Evolutionary conservation across 2,888 invertebrate species (phyloP).

Genomic region (Pharmacophagus antenor): DNA sequence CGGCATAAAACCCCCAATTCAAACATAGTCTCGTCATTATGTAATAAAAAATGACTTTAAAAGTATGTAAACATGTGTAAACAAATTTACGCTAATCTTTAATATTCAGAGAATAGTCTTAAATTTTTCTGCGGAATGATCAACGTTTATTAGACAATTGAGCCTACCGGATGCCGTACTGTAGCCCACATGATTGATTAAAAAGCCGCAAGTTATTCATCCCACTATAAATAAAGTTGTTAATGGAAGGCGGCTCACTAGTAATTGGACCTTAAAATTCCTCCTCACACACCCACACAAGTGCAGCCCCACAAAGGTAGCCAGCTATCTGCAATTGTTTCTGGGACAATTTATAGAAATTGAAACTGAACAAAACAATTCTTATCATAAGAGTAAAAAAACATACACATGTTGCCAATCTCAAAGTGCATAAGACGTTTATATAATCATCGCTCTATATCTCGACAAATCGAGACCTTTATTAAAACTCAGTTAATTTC

Average conservation of each 20-base stretch:
- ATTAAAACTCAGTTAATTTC: too few relatives aligned
- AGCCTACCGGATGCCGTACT: slow-evolving; percentile 60
- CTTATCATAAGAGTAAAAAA: not conserved
- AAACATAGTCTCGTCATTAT: not conserved
- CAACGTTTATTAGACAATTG: slow-evolving; percentile 58
- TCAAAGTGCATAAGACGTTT: too few relatives aligned
- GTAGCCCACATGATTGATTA: slow-evolving; percentile 70
- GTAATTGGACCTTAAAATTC: slow-evolving; percentile 74
- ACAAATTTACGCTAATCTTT: not conserved
- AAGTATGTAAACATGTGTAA: not conserved
- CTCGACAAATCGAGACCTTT: too few relatives aligned
- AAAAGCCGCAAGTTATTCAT: slow-evolving; percentile 74
- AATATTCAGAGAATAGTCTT: slow-evolving; percentile 16
- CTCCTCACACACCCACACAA: slow-evolving; percentile 54
- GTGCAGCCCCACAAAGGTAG: slow-evolving; percentile 27
- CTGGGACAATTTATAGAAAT: slow-evolving; percentile 7
- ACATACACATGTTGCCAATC: too few relatives aligned
- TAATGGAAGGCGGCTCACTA: slow-evolving; percentile 63
- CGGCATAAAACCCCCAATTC: too few relatives aligned
- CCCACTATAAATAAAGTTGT: slow-evolving; percentile 73
- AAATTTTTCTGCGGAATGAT: slow-evolving; percentile 44
- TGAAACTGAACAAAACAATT: not conserved
- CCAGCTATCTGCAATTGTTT: slow-evolving; percentile 24
- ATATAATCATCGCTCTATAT: too few relatives aligned
- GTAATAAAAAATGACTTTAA: not conserved